Conservation (phyloP, 92 coral and sea anemone species). For the Siderastrea radians region DNA sequence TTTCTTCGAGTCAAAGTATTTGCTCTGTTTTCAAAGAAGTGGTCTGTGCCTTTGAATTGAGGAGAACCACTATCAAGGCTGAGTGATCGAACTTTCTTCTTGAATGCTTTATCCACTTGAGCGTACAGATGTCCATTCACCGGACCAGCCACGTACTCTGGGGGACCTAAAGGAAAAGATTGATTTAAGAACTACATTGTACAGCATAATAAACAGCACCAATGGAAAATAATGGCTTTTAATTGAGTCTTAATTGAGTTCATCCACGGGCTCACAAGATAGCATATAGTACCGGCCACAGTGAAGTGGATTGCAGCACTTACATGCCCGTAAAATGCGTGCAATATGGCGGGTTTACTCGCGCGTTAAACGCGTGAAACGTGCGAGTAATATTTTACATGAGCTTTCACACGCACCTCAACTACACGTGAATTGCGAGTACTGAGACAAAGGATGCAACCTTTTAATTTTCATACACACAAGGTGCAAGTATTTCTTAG, state of each 20-base stretch:
- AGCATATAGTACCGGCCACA: background rate
- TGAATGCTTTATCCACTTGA: constrained; percentile 92
- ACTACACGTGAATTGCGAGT: too few species aligned
- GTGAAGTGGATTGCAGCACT: too few species aligned
- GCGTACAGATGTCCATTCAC: constrained; percentile 98
- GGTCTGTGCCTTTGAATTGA: constrained; percentile 60
- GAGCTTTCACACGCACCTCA: too few species aligned
- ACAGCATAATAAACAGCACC: constrained; percentile 4
- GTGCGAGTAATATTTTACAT: too few species aligned
- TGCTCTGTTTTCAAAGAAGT: constrained; percentile 72
- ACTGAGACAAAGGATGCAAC: too few species aligned
- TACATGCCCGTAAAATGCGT: too few species aligned
- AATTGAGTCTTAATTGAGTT: background rate
- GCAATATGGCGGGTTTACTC: too few species aligned
- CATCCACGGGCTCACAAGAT: background rate
- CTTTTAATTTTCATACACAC: too few species aligned
- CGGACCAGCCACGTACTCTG: constrained; percentile 94
- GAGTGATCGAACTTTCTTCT: constrained; percentile 84
- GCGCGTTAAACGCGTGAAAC: too few species aligned
- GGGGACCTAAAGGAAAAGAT: constrained; percentile 42
- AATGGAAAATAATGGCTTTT: background rate
- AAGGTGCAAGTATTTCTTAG: too few species aligned
- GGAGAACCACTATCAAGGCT: constrained; percentile 82
- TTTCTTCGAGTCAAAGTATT: constrained; percentile 56
- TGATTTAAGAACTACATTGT: background rate